These are phyloP conservation scores for Beris chalybata DNA, from an alignment of 2,888 invertebrate genomes.

Conservation along the genomic window DNA sequence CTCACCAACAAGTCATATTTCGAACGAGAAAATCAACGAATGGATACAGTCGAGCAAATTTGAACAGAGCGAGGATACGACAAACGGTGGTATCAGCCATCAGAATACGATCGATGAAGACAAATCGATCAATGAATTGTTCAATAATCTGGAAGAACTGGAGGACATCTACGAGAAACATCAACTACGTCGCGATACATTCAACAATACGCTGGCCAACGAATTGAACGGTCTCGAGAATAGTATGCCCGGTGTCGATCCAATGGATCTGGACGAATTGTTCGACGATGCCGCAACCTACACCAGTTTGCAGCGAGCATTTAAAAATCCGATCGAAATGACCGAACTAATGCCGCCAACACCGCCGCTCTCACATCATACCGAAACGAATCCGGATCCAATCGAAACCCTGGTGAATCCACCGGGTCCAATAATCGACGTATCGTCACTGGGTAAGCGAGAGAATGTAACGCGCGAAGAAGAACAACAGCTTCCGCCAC, in stretches of 20 bases:
- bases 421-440: conserved; percentile 59
- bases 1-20: conserved; percentile 33
- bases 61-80: conserved; percentile 43
- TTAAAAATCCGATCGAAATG: conserved; percentile 76
- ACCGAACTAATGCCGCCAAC: conserved; percentile 60
- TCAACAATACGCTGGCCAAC: conserved; percentile 49
- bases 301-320: conserved; percentile 81
- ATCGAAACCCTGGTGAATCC: conserved; percentile 53
- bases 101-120: conserved; percentile 57
- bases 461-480: conserved; percentile 60
- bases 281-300: conserved; percentile 81
- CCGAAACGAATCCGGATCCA: conserved; percentile 56
- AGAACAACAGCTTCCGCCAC: conserved; percentile 70
- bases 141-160: conserved; percentile 77
- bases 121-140: conserved; percentile 69
- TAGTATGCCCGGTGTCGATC: conserved; percentile 44
- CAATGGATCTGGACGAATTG: conserved; percentile 63
- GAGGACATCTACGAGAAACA: conserved; percentile 81
- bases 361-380: conserved; percentile 49
- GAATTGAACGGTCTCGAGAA: conserved; percentile 48
- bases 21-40: conserved; percentile 53
- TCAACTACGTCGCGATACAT: conserved; percentile 63
- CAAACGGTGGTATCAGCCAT: conserved; percentile 44
- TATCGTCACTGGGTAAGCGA: conserved; percentile 57
- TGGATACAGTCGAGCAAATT: conserved; percentile 55